Conservation (phyloP, 2,888 invertebrate species). For the Acronicta leporina region DNA sequence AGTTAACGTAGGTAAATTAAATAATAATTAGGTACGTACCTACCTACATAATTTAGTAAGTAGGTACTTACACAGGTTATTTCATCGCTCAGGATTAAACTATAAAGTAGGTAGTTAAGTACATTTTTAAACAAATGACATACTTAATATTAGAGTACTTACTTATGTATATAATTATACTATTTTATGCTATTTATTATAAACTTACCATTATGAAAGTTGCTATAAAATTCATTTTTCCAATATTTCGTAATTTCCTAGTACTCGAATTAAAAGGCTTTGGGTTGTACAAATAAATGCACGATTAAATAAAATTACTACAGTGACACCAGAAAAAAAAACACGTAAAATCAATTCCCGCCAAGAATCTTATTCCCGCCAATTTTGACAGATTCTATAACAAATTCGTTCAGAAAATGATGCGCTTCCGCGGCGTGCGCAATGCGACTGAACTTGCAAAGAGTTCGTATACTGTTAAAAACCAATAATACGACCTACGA, state of each 20-base stretch:
- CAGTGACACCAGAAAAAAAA: not conserved
- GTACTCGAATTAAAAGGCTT: not conserved
- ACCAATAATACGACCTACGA: conserved; percentile 48
- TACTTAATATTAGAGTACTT: too few species aligned
- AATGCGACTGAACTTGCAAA: conserved; percentile 44
- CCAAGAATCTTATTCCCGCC: too few species aligned
- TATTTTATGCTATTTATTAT: too few species aligned
- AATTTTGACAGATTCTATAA: conserved; percentile 31
- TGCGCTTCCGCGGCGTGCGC: conserved; percentile 42
- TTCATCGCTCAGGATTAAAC: too few species aligned
- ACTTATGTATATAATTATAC: too few species aligned
- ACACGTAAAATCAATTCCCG: conserved; percentile 29
- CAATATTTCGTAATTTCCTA: not conserved
- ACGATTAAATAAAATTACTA: not conserved
- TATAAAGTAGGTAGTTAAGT: too few species aligned
- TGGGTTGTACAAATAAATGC: not conserved
- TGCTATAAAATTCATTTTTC: conserved; percentile 26
- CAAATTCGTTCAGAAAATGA: conserved; percentile 25
- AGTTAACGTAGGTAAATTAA: too few species aligned
- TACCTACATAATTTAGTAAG: too few species aligned
- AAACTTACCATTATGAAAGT: conserved; percentile 37
- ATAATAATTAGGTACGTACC: too few species aligned
- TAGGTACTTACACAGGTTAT: too few species aligned
- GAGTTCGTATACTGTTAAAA: conserved; percentile 19
- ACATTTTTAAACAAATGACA: too few species aligned